phyloP scores from a whole-genome alignment of 1,140 invertebrate genomes.

The Chironomus tepperi region DNA sequence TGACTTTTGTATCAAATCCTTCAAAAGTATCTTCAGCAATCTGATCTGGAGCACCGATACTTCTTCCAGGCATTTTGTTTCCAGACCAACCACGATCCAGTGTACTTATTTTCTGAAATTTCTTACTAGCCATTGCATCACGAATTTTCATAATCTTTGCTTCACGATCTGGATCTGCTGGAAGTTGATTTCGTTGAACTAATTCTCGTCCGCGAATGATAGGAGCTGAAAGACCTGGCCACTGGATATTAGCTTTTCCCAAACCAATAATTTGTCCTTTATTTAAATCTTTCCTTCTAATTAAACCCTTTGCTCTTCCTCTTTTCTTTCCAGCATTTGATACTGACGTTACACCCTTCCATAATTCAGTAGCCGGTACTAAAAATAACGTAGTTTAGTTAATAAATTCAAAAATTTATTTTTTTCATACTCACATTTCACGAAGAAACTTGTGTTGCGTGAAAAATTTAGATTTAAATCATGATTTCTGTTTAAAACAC shows the following conservation, averaged over 20 bases:
- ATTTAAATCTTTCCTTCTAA: constrained; percentile 79
- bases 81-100: constrained; percentile 87
- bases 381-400: constrained; percentile 29
- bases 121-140: constrained; percentile 57
- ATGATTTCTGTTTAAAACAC: background rate
- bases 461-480: constrained; percentile 15
- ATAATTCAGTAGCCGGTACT: constrained; percentile 75
- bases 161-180: constrained; percentile 60
- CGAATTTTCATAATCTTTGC: constrained; percentile 60
- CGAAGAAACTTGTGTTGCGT: constrained; percentile 24
- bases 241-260: constrained; percentile 76
- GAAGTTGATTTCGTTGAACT: constrained; percentile 56
- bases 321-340: constrained; percentile 93
- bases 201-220: constrained; percentile 69
- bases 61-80: constrained; percentile 67
- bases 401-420: constrained; percentile 24
- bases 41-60: constrained; percentile 78
- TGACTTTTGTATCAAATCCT: constrained; percentile 77
- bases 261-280: constrained; percentile 80
- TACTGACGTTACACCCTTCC: constrained; percentile 90
- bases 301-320: constrained; percentile 78
- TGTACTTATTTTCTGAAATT: constrained; percentile 55
- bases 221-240: constrained; percentile 84
- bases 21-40: constrained; percentile 73
- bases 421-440: constrained; percentile 16